phyloP scores from a whole-genome alignment of 2,888 invertebrate genomes.

The Tenthredo mesomela region DNA sequence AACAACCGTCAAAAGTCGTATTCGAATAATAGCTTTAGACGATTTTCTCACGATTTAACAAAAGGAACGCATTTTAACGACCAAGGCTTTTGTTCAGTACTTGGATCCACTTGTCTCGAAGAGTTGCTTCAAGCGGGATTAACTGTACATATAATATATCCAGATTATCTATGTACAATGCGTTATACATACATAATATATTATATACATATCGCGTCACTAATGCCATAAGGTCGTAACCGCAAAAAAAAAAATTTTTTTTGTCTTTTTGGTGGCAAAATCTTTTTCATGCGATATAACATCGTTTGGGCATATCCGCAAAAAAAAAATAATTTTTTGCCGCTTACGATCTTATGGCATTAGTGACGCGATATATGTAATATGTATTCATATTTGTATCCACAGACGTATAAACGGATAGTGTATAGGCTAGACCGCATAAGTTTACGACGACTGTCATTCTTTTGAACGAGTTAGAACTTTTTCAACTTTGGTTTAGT shows the following conservation, averaged over 20 bases:
- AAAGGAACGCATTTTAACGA: slow-evolving; percentile 37
- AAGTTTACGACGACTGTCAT: slow-evolving; percentile 25
- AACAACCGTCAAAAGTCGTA: not conserved
- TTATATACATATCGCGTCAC: no score
- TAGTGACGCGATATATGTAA: no score
- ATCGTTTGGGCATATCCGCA: no score
- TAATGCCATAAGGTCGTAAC: no score
- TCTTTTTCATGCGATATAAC: no score
- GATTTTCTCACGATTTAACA: slow-evolving; percentile 35
- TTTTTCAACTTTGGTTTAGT: not conserved
- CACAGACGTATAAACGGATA: not conserved
- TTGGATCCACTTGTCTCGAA: slow-evolving; percentile 36
- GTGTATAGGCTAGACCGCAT: not conserved
- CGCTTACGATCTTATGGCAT: no score
- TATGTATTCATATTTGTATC: not conserved
- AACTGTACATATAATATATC: slow-evolving; percentile 27
- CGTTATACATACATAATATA: not conserved
- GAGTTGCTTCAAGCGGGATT: slow-evolving; percentile 32
- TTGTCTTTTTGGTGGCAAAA: no score
- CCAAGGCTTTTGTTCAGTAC: slow-evolving; percentile 38
- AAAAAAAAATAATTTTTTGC: no score
- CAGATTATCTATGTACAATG: not conserved
- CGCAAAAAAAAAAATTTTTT: no score
- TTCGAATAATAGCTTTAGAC: slow-evolving; percentile 12
- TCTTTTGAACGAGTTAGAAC: slow-evolving; percentile 13